Evolutionary conservation across 2,888 invertebrate species (phyloP), one percentile per base, ranked within the genome.

Genomic region (Caenorhabditis wallacei): DNA sequence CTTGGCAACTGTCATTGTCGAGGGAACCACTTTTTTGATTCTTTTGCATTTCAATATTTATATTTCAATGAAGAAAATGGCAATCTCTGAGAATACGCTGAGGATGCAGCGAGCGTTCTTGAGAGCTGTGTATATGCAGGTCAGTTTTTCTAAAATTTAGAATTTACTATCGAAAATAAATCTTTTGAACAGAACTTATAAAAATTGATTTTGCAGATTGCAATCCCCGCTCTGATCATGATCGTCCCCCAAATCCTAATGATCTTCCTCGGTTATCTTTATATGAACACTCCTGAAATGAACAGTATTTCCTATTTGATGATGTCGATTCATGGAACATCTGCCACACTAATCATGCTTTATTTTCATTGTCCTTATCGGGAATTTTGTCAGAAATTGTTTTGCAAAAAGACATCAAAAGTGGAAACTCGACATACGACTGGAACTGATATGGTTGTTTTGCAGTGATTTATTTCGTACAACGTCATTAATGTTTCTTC

Each of bases 81-180:
- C 40, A 22, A 43, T 61, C 16, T 61, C 59, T 2, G 11, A 20
- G 24, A 57, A 57, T 10, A 43, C 40, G 1, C 20, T 61, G 16
- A 61, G 43, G 11, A 61, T 61, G 59, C 59, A 61, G 24, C 13
- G 43, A 43, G 24, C 22, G 4, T 61, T 61, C 16, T 61, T 61
- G 43, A 61, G 16, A 43, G 59, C 59, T 4, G 40, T 61, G 2
- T 61, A 61, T 43, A 61, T 61, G 59, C 59, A 61, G 59, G 59
- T 61, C 7, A 61, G 57, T n/a, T n/a, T n/a, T n/a, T n/a, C n/a
- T n/a, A n/a, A n/a, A n/a, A n/a, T n/a, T n/a, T n/a, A n/a, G n/a
- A n/a, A n/a, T n/a, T n/a, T n/a, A n/a, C n/a, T n/a, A n/a, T n/a
- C n/a, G n/a, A n/a, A n/a, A n/a, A n/a, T n/a, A n/a, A n/a, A n/a